Evolutionary conservation across 2,888 invertebrate genomes (phyloP), one percentile per base, ranked within the genome.

Genomic region (Pocota personata): DNA sequence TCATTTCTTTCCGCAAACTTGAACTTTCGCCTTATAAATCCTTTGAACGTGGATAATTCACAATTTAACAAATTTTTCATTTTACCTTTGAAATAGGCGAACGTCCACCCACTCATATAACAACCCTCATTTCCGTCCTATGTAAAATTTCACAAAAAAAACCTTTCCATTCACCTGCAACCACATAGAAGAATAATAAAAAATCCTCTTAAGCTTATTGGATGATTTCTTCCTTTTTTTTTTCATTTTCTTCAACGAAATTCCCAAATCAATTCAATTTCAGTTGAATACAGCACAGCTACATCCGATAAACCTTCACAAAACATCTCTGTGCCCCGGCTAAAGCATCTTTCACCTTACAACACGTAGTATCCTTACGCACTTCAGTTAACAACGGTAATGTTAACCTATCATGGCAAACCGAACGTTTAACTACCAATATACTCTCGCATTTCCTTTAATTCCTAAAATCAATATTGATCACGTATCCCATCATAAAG

Each of bases 391-490:
- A 72, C 52, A 73, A 46, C 62, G 67, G 69, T 69, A 72, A 69
- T 60, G 46, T 62, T 35, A 27, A 35, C 40, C 16, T 37, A 35
- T 62, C 57, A 75, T 69, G 75, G 52, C 43, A 69, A 79, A 57
- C 67, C 64, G 35, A 84, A 84, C 79, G 67, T 73, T 75, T 79
- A 73, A 84, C 67, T 84, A 75, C 79, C 83, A 79, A 84, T 75
- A 66, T 78, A 73, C 73, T 50, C 43, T 73, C 57, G 62, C 35
- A 79, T 64, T 79, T 79, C 48, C 67, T 58, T 75, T 80, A 80
- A 80, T 84, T 80, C 80, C 64, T 58, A 69, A 80, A 84, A 80
- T 84, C 84, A 75, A 84, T 80, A 80, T 84, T 76, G 84, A 84
- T 84, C 80, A 80, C 84, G 79, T 79, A 75, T 64, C 60, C 75